Evolutionary conservation across 2,797 vertebrate species (phyloP), one percentile per base, ranked within the genome.

Genomic region (Pachyuromys duprasi): DNA sequence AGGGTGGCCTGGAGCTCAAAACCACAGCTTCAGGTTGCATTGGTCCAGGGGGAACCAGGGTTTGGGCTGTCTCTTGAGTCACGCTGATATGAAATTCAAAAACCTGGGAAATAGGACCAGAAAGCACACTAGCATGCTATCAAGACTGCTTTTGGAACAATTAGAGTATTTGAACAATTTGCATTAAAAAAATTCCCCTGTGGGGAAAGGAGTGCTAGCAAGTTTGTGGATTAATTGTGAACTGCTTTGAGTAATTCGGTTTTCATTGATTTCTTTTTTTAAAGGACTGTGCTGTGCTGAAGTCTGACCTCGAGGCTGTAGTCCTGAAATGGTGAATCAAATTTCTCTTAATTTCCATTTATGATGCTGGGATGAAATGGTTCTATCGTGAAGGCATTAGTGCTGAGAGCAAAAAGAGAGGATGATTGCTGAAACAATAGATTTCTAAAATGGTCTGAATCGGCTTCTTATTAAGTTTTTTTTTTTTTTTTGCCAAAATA

Each of bases 1-100:
- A 63, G 97, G 96, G 97, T 98, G 98, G 98, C 99, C 98, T 83
- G 60, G 14, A 99, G 99, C 98, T 98, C 98, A 97, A 98, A 98
- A 98, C 99, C 98, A 98, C 98, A 93, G 91, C 98, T 98, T 98
- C 97, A 98, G 98, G 96, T 98, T 99, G 98, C 98, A 98, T 98
- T 98, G 98, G 98, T 98, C 98, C 98, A 94, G 95, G 98, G 98
- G 96, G 86, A 98, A 98, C 97, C 98, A 98, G 94, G 92, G 98
- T 95, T 98, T 97, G 96, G 81, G 97, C 96, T 98, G 98, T 98
- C 98, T 98, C 98, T 98, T 97, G 95, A 97, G 90, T 93, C 80
- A 80, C 88, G 89, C 88, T 95, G 89, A 97, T 82, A 83, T 18
- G 91, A 93, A 97, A 90, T 69, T 45, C 92, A 94, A 90, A 96